Evolutionary conservation across 2,113 vertebrate genomes (phyloP).

Genomic region (Saccopteryx bilineata): DNA sequence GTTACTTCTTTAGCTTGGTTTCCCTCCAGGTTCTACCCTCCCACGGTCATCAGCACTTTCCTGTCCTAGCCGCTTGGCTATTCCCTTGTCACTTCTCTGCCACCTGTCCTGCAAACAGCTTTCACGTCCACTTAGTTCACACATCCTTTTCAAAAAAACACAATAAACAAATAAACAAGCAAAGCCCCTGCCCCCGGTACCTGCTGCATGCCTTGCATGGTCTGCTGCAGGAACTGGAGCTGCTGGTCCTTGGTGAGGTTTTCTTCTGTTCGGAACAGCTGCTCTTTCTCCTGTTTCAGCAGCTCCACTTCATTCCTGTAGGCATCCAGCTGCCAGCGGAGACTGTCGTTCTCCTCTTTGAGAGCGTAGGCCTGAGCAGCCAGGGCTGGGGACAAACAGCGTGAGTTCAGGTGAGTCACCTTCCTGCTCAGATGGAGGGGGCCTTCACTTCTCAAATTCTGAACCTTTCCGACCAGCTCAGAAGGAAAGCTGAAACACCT

Average conservation of each 20-base stretch:
- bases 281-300: constrained; percentile 94
- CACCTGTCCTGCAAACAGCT: not conserved
- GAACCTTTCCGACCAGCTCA: accelerated
- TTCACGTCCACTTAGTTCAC: accelerated
- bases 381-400: constrained; percentile 88
- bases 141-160: not conserved
- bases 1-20: not conserved
- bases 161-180: too few relatives aligned
- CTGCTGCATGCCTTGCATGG: constrained; percentile 97
- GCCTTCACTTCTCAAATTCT: not conserved
- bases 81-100: not conserved
- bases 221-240: constrained; percentile 95
- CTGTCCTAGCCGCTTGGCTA: not conserved
- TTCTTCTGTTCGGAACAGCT: constrained; percentile 90
- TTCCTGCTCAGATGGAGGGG: not conserved
- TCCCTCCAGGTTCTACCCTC: not conserved
- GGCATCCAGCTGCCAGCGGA: constrained; percentile 97
- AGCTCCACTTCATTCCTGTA: constrained; percentile 98
- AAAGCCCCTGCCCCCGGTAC: constrained; percentile 83
- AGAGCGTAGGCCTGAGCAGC: constrained; percentile 93
- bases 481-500: not conserved
- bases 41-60: not conserved
- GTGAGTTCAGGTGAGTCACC: constrained; percentile 41
- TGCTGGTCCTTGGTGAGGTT: constrained; percentile 92
- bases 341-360: constrained; percentile 97